Evolutionary conservation across 23 tunicate genomes (phyloP).

Genomic region (Oikopleura dioica): DNA sequence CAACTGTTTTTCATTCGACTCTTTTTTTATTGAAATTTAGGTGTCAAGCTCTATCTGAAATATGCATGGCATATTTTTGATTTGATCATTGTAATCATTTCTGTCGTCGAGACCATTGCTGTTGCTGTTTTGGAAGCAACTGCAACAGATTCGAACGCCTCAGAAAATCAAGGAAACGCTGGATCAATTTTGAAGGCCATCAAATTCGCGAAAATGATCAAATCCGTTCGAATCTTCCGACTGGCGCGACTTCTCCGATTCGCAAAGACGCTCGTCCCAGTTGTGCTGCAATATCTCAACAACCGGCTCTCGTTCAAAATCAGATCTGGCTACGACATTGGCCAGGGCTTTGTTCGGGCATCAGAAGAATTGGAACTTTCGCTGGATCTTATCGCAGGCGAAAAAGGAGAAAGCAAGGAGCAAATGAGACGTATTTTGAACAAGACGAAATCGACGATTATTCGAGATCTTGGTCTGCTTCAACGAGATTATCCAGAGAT

Average conservation of each 20-base stretch:
- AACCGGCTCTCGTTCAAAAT: neutral
- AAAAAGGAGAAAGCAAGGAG: neutral
- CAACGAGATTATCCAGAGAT: neutral
- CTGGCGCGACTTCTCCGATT: conserved; percentile 4
- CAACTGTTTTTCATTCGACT: neutral
- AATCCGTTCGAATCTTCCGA: neutral
- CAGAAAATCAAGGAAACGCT: neutral
- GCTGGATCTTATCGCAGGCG: neutral
- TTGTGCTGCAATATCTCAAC: neutral
- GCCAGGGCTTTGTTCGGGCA: neutral
- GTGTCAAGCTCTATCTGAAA: neutral
- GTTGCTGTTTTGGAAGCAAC: neutral
- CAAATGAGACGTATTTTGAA: neutral
- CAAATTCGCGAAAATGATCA: neutral
- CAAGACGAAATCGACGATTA: neutral
- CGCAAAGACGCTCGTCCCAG: neutral
- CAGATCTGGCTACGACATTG: neutral
- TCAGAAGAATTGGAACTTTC: neutral
- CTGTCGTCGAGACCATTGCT: neutral
- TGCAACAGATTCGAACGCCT: neutral
- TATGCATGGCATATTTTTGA: neutral
- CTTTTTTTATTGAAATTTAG: neutral
- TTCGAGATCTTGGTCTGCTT: conserved; percentile 9
- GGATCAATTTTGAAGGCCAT: neutral
- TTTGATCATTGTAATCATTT: neutral